Base-by-base conservation (phyloP, 2,113 vertebrate species). In the Mesitornis unicolor region DNA sequence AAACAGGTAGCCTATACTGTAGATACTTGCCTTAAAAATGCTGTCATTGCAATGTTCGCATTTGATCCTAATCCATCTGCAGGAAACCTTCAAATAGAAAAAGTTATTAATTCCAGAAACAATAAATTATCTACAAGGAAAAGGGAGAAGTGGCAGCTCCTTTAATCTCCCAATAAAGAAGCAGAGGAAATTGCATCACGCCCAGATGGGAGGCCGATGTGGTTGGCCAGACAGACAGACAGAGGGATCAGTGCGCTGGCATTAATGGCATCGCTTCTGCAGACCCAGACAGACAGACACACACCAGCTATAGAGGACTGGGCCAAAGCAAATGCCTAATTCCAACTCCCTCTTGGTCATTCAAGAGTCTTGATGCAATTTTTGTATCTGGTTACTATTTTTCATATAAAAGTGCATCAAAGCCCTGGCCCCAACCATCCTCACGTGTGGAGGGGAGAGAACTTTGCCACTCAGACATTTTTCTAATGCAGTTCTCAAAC, bases 181-280 rank as follows among this genome's bases (percentile, higher is more conserved):
- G 67, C 45, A 87, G 75, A 93, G 95, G 88, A 96, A 97, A 95
- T 94, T 96, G 81, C 87, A 65, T 93, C 96, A 96, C 77, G 48
- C 40, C 61, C 89, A 91, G 87, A 90, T 89, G 94, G 84, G 48
- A 91, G 78, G 43, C 67, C 4, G 82, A 80, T 43, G 74, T 59
- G 78, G 77, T 78, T 68, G 92, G 84, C 71, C 82, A 86, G 85
- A 51, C 70, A 88, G 85, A 51, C 70, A 88, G 95, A 65, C 61
- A 76, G 78, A 35, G 50, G 56, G 50, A 87, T 79, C 7, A 3
- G 53, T 59, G 67, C 1, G 0, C 2, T 93, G 86, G 75, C 86
- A 91, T 29, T 51, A 63, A 56, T 53, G 81, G 40, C 47, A 75
- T 45, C 29, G 2, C 80, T 91, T 57, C 51, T 77, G 69, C 59